Evolutionary conservation across 1,140 invertebrate species (phyloP), one percentile per base, ranked within the genome.

Genomic region (Drosophila arawakana): DNA sequence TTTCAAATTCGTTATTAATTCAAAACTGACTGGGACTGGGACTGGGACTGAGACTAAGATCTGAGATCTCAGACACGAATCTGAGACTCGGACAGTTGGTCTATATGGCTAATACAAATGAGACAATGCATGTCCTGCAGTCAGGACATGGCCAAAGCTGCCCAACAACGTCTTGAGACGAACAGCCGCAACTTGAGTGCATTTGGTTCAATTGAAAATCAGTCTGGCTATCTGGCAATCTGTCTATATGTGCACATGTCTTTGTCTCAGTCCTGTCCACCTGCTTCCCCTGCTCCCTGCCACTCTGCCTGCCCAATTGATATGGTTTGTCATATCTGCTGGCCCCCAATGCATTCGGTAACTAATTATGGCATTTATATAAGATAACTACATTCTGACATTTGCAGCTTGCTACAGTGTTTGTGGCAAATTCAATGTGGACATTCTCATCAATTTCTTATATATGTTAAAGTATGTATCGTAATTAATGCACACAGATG

Each of bases 1-100:
- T 39, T 49, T 62, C 49, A 74, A 70, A 49, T 47, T 62, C 35
- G 61, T 69, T 74, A 74, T 69, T 69, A 74, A 74, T 74, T 69
- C 21, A 62, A 41, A 7, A 57, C 54, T 10, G 30, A 55, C 52
- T 18, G 10, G 7, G 37, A 25, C 9, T 41, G 52, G 1, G 7
- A 11, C 15, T 47, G 18, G 13, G 44, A 25, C 13, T 50, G 47
- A 25, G 3, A 15, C 4, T 35, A 2, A 13, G 25, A 50, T 21
- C 49, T 34, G 30, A 7, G 30, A 35, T 3, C 25, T 30, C 18
- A 21, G 18, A 21, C 18, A 21, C 18, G 25, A 30, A 5, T 30
- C 44, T 46, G 46, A 18, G 18, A 21, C 46, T 21, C 8, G 18
- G 54, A 41, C 37, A 57, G 54, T 41, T 41, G 34, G 6, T 18